phyloP scores from a whole-genome alignment of 1,140 invertebrate species.

The Brachionus paranguensis region DNA sequence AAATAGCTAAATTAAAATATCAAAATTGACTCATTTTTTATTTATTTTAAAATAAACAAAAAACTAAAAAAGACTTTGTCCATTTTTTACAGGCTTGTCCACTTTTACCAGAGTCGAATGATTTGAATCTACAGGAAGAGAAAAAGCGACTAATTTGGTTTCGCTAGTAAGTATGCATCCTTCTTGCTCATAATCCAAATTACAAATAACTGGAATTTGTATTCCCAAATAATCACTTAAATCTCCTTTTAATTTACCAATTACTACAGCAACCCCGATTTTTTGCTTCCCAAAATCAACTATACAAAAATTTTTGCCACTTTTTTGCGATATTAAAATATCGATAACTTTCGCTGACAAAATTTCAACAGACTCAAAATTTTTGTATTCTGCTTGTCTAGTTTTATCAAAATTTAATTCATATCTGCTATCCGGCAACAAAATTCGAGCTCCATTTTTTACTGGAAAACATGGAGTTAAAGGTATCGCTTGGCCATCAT shows the following conservation, averaged over 20 bases:
- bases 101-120: not conserved
- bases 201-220: not conserved
- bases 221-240: not conserved
- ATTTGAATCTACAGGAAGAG: not conserved
- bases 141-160: not conserved
- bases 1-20: too few relatives aligned
- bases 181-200: not conserved
- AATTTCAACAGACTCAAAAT: not conserved
- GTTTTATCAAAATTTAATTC: not conserved
- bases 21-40: too few relatives aligned
- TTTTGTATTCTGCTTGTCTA: not conserved
- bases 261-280: not conserved
- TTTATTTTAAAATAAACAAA: too few relatives aligned
- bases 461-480: not conserved
- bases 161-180: not conserved
- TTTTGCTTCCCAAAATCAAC: not conserved
- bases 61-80: not conserved
- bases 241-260: not conserved
- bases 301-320: not conserved
- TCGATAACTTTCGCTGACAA: not conserved
- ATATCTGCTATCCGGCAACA: not conserved
- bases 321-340: not conserved
- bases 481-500: not conserved
- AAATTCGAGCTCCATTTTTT: not conserved
- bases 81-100: not conserved